Conservation (phyloP, 1,140 invertebrate species). For the Globodera rostochiensis region DNA sequence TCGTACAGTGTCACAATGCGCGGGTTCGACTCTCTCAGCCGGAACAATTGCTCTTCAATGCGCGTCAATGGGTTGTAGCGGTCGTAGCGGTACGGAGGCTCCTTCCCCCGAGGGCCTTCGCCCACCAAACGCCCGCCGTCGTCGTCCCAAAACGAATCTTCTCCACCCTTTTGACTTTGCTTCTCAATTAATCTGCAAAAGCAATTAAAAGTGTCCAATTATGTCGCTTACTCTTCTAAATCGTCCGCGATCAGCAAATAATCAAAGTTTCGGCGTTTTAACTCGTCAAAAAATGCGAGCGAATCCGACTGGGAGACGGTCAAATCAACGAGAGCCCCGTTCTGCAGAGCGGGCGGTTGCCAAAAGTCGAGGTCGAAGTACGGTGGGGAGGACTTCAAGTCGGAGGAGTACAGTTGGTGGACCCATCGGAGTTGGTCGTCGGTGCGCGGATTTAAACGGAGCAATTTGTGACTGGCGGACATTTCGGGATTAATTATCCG, state of each 20-base stretch:
- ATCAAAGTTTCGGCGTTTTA: constrained; percentile 53
- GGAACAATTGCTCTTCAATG: constrained; percentile 43
- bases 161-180: constrained; percentile 7
- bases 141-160: background rate
- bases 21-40: constrained; percentile 55
- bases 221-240: constrained; percentile 52
- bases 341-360: constrained; percentile 53
- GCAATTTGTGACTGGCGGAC: constrained; percentile 59
- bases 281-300: constrained; percentile 51
- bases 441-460: constrained; percentile 57
- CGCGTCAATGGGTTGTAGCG: constrained; percentile 47
- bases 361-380: constrained; percentile 59
- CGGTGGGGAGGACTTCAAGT: constrained; percentile 30
- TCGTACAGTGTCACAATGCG: constrained; percentile 57
- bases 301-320: constrained; percentile 55
- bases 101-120: background rate
- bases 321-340: constrained; percentile 54
- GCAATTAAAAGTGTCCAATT: constrained; percentile 25
- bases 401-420: constrained; percentile 42
- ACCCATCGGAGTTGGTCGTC: constrained; percentile 52
- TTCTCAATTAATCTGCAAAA: constrained; percentile 25
- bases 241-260: constrained; percentile 63
- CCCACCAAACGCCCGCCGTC: background rate
- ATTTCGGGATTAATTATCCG: background rate
- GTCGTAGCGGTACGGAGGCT: constrained; percentile 45